Base-by-base conservation (phyloP, 2,888 invertebrate genomes). In the Laothoe populi region DNA sequence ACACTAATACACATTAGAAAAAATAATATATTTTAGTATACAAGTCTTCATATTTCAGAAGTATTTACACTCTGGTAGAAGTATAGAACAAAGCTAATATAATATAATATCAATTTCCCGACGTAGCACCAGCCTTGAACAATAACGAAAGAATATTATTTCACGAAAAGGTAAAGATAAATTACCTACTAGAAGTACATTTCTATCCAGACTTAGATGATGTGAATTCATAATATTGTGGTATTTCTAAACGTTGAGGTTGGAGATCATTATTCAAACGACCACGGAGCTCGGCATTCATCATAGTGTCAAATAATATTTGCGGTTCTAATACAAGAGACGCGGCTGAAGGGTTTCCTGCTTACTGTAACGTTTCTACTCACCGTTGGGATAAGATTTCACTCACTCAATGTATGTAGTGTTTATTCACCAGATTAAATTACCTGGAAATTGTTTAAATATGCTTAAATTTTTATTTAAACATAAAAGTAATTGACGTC, bases 231-330 rank as follows among this genome's bases (percentile, higher is more conserved):
- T 35, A 53, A 35, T 53, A 35, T 53, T 53, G 31, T 53, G 35
- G 35, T 53, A 35, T 53, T 53, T 53, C 53, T 31, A n/a, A 35
- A 53, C 53, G 53, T 35, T 35, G 35, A 53, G 53, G 53, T 59
- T 16, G 46, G 26, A 40, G 31, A 60, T 57, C 57, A 63, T 63
- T 63, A 63, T 60, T 63, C 63, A 63, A 60, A 57, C 45, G 44
- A 60, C 63, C 60, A 24, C 60, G 38, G 24, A 59, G 45, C 40
- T n/a, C 60, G 60, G 65, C 48, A 66, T 70, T 69, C 61, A 66
- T 70, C 69, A 70, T 61, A 45, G 62, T 67, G 70, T 64, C 69
- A 63, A 69, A 65, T 63, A 65, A 65, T 63, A 62, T 61, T 64
- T 35, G 35, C 31, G 53, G 35, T 31, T 53, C 31, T 31, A 53